Conservation (phyloP, 2,888 invertebrate genomes). For the Gasteruption jaculator region DNA sequence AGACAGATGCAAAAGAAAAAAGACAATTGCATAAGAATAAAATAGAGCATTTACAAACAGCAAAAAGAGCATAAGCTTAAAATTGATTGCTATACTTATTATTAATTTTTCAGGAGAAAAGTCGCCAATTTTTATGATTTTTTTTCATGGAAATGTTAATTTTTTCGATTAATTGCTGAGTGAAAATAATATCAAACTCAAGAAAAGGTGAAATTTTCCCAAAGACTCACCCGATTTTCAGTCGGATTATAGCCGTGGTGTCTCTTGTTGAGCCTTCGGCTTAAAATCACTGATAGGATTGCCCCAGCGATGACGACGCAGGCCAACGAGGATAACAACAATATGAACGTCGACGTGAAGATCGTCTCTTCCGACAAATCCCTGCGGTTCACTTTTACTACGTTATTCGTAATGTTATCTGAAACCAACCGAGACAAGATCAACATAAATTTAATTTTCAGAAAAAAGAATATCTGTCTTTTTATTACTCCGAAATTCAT, state of each 20-base stretch:
- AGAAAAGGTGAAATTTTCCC: background rate
- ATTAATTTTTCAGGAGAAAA: too few species aligned
- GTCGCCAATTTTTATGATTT: background rate
- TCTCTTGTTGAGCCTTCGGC: constrained; percentile 68
- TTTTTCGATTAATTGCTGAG: constrained; percentile 4
- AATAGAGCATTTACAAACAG: too few species aligned
- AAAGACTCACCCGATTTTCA: constrained; percentile 54
- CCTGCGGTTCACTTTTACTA: constrained; percentile 56
- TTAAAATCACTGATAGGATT: constrained; percentile 67
- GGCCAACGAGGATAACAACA: constrained; percentile 70
- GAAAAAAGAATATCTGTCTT: background rate
- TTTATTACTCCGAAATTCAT: too few species aligned
- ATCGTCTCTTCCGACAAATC: constrained; percentile 72
- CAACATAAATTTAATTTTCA: constrained; percentile 1
- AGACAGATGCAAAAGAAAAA: too few species aligned
- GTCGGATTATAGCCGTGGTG: constrained; percentile 66
- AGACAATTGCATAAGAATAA: background rate
- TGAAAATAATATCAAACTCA: background rate
- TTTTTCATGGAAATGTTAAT: background rate
- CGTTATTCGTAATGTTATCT: constrained; percentile 60
- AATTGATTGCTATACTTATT: too few species aligned
- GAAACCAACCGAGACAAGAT: constrained; percentile 19
- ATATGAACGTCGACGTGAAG: constrained; percentile 75
- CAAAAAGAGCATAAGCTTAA: too few species aligned
- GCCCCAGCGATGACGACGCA: constrained; percentile 67